Percentiles rank a stretch among this genome's conserved stretches.
Evolutionary conservation across 1,140 invertebrate species (phyloP).

Genomic region (Choristoneura fumiferana): DNA sequence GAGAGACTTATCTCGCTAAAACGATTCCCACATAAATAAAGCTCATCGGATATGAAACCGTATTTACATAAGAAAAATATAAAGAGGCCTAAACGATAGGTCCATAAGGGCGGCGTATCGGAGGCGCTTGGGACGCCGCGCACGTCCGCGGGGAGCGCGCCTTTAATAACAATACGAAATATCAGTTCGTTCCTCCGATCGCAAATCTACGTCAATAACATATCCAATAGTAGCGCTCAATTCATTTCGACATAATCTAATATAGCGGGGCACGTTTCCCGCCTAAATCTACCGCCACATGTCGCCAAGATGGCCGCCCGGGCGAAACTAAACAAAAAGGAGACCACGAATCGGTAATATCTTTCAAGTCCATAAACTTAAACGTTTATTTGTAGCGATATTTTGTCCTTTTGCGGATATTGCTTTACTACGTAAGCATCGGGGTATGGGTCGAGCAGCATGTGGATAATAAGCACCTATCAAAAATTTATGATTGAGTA

Average conservation of each 20-base stretch:
- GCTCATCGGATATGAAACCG: conserved; percentile 76
- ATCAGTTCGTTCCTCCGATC: conserved; percentile 78
- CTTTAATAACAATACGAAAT: conserved; percentile 78
- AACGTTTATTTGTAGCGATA: conserved; percentile 78
- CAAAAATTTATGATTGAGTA: conserved; percentile 11
- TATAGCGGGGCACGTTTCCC: conserved; percentile 73
- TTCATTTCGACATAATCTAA: conserved; percentile 78
- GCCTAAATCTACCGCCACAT: conserved; percentile 78
- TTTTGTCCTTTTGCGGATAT: conserved; percentile 75
- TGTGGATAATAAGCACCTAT: conserved; percentile 17
- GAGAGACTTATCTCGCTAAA: conserved; percentile 74
- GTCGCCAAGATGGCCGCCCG: conserved; percentile 76
- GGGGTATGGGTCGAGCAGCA: not conserved
- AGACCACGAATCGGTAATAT: conserved; percentile 78
- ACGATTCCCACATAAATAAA: conserved; percentile 79
- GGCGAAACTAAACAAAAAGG: conserved; percentile 74
- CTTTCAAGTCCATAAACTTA: conserved; percentile 77
- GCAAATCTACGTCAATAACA: conserved; percentile 79
- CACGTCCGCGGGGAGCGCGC: conserved; percentile 64
- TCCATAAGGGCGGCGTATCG: conserved; percentile 66
- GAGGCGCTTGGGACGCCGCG: conserved; percentile 49
- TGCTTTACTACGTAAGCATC: conserved; percentile 49
- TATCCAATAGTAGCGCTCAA: conserved; percentile 78
- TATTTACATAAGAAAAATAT: conserved; percentile 79
- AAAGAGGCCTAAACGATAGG: conserved; percentile 76